Percentiles rank a stretch among this genome's conserved stretches.
Conservation (phyloP, 2,113 vertebrate genomes). For the Collichthys lucidus region DNA sequence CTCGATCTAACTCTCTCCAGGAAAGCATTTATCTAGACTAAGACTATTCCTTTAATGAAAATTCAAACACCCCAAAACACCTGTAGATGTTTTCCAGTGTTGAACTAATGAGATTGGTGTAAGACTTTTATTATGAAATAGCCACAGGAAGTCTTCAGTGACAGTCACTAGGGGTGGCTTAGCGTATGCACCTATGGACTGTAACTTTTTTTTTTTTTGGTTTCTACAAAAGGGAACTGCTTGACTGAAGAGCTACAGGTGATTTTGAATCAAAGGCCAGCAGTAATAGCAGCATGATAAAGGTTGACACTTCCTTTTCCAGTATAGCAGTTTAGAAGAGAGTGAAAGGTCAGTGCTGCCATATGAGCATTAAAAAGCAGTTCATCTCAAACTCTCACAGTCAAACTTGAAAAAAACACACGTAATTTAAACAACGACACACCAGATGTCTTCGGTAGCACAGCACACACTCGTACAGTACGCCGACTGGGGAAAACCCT, state of each 20-base stretch:
- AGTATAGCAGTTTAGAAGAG: slow-evolving; percentile 17
- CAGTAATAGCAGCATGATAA: background rate
- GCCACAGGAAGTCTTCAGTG: slow-evolving; percentile 20
- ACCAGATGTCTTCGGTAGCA: background rate
- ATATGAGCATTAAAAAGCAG: background rate
- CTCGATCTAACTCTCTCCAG: too few relatives aligned
- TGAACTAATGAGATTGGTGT: background rate
- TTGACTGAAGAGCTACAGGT: background rate
- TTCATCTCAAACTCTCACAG: background rate
- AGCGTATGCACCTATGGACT: background rate
- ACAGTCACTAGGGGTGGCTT: background rate
- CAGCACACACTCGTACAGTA: background rate
- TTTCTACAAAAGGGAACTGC: slow-evolving; percentile 14
- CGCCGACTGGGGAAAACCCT: slow-evolving; percentile 6
- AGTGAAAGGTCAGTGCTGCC: background rate
- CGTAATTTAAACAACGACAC: background rate
- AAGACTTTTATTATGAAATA: slow-evolving; percentile 37
- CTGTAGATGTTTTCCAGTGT: slow-evolving; percentile 1
- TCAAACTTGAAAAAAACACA: background rate
- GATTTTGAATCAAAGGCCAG: background rate
- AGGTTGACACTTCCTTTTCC: slow-evolving; percentile 14
- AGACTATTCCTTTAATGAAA: background rate
- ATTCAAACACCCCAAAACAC: background rate
- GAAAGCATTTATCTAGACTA: too few relatives aligned
- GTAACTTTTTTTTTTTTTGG: background rate